Percentiles rank a stretch among this genome's conserved stretches.
Evolutionary conservation across 1,140 invertebrate species (phyloP).

Genomic region (Gryon sp.): DNA sequence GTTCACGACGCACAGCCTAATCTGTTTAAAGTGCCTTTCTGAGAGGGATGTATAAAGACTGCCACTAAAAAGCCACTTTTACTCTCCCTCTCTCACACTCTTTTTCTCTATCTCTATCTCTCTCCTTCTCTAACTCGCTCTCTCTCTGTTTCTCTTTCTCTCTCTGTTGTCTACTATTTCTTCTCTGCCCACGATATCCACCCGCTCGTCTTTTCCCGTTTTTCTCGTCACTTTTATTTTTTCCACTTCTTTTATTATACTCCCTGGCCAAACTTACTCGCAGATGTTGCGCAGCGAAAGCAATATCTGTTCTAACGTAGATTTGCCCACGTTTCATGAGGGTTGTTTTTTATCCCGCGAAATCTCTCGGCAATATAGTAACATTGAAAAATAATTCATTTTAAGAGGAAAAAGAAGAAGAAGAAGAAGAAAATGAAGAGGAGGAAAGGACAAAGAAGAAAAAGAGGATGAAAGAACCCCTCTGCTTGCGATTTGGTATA

Average conservation of each 20-base stretch:
- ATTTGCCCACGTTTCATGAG: constrained; percentile 47
- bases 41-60: constrained; percentile 49
- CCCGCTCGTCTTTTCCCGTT: constrained; percentile 19
- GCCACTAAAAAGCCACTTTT: constrained; percentile 56
- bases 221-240: constrained; percentile 23
- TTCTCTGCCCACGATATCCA: constrained; percentile 5
- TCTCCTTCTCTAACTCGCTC: no score
- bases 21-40: constrained; percentile 53
- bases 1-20: constrained; percentile 59
- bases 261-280: constrained; percentile 50
- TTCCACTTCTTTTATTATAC: not conserved
- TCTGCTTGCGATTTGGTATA: no score
- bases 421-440: no score
- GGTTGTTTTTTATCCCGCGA: constrained; percentile 1
- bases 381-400: constrained; percentile 56
- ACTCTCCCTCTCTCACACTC: constrained; percentile 16
- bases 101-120: constrained; percentile 1
- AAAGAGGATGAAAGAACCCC: constrained; percentile 16
- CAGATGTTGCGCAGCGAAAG: constrained; percentile 63
- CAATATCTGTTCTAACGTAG: constrained; percentile 61
- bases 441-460: no score
- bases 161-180: no score
- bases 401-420: not conserved
- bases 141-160: constrained; percentile 10
- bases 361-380: constrained; percentile 14